Evolutionary conservation across 2,113 vertebrate species (phyloP).

Genomic region (Acrocephalus arundinaceus): DNA sequence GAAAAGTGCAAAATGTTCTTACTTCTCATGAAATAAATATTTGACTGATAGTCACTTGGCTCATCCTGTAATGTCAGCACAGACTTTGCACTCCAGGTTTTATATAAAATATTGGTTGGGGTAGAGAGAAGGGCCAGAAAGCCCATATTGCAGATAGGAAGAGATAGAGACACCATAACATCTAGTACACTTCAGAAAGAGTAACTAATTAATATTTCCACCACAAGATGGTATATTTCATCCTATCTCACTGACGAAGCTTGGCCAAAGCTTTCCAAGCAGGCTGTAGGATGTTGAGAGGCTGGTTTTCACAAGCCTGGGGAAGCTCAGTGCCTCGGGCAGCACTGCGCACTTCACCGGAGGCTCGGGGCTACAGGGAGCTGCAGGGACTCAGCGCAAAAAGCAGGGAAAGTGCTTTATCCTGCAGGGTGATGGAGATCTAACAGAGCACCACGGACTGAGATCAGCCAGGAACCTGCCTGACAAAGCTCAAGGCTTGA

Average conservation of each 20-base stretch:
- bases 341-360: neutral
- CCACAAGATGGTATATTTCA: neutral
- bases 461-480: neutral
- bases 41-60: slow-evolving; percentile 60
- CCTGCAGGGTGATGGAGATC: neutral
- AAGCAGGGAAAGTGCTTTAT: neutral
- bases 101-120: neutral
- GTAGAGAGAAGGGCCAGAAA: neutral
- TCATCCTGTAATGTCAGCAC: neutral
- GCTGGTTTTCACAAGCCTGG: neutral
- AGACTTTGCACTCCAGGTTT: neutral
- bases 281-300: neutral
- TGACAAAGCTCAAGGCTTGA: neutral
- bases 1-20: slow-evolving; percentile 73
- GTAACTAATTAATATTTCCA: slow-evolving; percentile 21
- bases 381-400: neutral
- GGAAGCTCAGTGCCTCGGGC: neutral
- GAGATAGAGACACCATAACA: neutral
- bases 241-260: neutral
- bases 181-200: neutral
- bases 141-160: neutral
- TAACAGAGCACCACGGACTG: accelerated
- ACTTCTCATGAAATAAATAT: slow-evolving; percentile 52
- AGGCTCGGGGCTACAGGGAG: neutral
- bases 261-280: neutral